A percentile compares a stretch with the other conserved stretches of the same genome.
Evolutionary conservation across 2,888 invertebrate genomes (phyloP).

Genomic region (Brenthis hecate): DNA sequence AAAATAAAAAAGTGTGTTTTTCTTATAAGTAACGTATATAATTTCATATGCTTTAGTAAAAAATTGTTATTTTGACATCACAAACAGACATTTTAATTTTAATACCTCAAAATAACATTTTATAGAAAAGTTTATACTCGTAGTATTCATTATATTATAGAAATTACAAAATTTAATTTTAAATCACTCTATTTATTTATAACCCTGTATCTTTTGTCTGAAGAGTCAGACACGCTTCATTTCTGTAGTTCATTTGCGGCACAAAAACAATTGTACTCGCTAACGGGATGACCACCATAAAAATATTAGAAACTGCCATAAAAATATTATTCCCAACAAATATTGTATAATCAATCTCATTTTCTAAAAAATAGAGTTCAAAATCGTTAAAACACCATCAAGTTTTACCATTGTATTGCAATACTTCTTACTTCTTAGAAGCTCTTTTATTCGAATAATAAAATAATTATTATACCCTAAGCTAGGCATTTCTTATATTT

Average conservation of each 20-base stretch:
- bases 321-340: constrained; percentile 29
- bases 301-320: constrained; percentile 48
- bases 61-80: no score
- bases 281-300: constrained; percentile 50
- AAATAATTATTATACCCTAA: constrained; percentile 54
- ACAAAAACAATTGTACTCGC: constrained; percentile 42
- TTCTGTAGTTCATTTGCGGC: constrained; percentile 35
- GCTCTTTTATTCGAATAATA: constrained; percentile 42
- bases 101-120: no score
- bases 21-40: no score
- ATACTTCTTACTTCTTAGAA: constrained; percentile 44
- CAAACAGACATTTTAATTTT: no score
- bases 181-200: not conserved
- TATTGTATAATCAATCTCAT: constrained; percentile 6
- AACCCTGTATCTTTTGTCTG: constrained; percentile 29
- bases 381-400: not conserved
- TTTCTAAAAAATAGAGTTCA: not conserved
- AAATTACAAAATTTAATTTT: not conserved
- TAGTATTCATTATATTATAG: not conserved
- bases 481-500: constrained; percentile 46
- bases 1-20: no score
- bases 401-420: not conserved
- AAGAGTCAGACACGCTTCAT: constrained; percentile 38
- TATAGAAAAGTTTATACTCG: no score
- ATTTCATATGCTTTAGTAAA: no score